Conservation (phyloP, 2,888 invertebrate species). For the Rotaria magnacalcarata region DNA sequence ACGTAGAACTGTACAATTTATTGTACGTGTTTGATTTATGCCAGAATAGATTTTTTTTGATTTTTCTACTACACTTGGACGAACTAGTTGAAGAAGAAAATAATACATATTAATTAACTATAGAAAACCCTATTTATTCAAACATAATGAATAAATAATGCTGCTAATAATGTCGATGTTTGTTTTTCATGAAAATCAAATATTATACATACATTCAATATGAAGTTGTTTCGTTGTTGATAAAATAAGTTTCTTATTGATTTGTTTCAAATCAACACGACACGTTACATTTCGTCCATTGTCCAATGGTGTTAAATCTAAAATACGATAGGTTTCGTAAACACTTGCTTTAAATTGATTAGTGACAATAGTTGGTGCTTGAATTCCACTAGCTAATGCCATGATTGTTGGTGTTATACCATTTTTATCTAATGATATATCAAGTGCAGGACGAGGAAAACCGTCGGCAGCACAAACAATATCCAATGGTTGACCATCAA, state of each 20-base stretch:
- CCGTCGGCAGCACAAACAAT: background rate
- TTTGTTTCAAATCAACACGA: background rate
- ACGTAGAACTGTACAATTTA: constrained; percentile 24
- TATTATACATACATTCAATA: constrained; percentile 21
- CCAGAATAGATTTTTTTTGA: constrained; percentile 18
- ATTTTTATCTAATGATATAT: background rate
- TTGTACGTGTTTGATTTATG: constrained; percentile 31
- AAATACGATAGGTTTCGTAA: constrained; percentile 16
- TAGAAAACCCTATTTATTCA: background rate
- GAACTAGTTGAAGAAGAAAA: background rate
- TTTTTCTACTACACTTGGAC: background rate
- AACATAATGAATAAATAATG: background rate
- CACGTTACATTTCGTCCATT: background rate
- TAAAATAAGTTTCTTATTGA: background rate
- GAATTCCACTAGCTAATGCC: background rate
- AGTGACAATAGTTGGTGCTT: background rate
- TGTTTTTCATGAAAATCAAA: background rate
- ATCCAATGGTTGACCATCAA: constrained; percentile 23
- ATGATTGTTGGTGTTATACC: background rate
- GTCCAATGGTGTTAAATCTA: background rate
- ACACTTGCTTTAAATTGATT: constrained; percentile 15
- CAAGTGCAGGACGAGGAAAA: background rate
- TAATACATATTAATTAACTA: background rate
- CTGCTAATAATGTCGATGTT: background rate
- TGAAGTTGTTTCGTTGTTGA: background rate